Conservation (phyloP, 2,888 invertebrate genomes). For the Nomada fucata region DNA sequence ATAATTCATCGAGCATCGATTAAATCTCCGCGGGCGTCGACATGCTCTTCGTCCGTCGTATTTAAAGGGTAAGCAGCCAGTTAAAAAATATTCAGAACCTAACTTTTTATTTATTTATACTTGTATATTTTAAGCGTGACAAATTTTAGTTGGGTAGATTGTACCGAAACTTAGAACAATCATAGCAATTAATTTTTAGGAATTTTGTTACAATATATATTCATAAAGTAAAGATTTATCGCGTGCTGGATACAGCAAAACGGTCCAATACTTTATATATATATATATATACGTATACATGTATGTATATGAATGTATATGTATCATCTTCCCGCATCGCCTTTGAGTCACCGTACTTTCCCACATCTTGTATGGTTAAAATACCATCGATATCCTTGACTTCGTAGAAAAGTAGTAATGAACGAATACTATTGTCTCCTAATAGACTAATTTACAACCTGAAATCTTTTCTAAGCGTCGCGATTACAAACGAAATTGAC, state of each 20-base stretch:
- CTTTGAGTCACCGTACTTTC: slow-evolving; percentile 71
- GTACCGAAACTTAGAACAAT: not conserved
- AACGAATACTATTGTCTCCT: not conserved
- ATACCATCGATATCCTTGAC: slow-evolving; percentile 7
- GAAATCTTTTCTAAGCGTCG: not conserved
- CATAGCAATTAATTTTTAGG: not conserved
- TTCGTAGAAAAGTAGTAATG: slow-evolving; percentile 5
- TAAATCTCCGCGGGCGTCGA: not conserved
- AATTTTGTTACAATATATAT: not conserved
- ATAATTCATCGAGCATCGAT: not conserved
- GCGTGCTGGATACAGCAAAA: not conserved
- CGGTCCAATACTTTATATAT: slow-evolving; percentile 4
- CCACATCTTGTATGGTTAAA: slow-evolving; percentile 33
- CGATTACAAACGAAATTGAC: not conserved
- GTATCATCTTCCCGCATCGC: slow-evolving; percentile 28
- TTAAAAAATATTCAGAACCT: not conserved
- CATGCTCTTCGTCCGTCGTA: not conserved
- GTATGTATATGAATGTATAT: no score
- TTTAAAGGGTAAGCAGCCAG: slow-evolving; percentile 17
- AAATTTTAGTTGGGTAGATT: not conserved
- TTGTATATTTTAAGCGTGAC: not conserved
- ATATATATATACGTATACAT: no score
- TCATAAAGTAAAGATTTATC: slow-evolving; percentile 5
- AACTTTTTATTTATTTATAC: not conserved
- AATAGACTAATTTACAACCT: not conserved